A percentile compares a stretch with the other conserved stretches of the same genome.
Evolutionary conservation across 2,113 vertebrate species (phyloP).

Genomic region (Notarius quadriscutis): DNA sequence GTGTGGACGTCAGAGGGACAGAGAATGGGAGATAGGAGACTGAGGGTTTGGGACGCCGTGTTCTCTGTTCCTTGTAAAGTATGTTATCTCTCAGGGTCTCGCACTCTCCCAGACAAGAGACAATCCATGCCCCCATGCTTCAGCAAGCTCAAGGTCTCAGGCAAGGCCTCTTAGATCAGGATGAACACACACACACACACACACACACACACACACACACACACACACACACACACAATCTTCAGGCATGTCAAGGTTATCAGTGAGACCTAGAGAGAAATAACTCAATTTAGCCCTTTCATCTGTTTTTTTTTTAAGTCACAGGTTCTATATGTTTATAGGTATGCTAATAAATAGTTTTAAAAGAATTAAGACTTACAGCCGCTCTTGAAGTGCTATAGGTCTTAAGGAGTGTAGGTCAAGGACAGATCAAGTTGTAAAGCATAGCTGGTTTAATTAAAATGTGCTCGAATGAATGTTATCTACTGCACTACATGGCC

Average conservation of each 20-base stretch:
- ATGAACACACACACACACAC: conserved; percentile 61
- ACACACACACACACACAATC: conserved; percentile 37
- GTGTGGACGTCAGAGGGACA: conserved; percentile 66
- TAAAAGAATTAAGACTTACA: conserved; percentile 22
- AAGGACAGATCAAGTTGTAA: conserved; percentile 16
- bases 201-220: conserved; percentile 58
- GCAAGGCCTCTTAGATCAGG: conserved; percentile 78
- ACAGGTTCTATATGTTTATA: not conserved
- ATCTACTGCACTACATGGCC: not conserved
- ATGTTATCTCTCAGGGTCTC: conserved; percentile 78
- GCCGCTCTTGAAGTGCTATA: not conserved
- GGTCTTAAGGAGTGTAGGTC: conserved; percentile 13
- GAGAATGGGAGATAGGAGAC: conserved; percentile 56
- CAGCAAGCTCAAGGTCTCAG: conserved; percentile 79
- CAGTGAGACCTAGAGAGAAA: conserved; percentile 4
- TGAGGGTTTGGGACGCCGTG: conserved; percentile 68
- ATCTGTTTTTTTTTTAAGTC: not conserved
- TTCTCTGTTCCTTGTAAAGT: conserved; percentile 70
- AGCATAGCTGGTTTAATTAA: conserved; percentile 12
- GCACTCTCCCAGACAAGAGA: conserved; percentile 67
- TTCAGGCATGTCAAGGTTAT: conserved; percentile 68
- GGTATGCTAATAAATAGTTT: not conserved
- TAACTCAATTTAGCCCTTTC: conserved; percentile 19
- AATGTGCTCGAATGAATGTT: not conserved
- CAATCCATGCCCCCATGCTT: conserved; percentile 59